Conservation (phyloP, 2,888 invertebrate genomes). For the Agriopis aurantiaria region DNA sequence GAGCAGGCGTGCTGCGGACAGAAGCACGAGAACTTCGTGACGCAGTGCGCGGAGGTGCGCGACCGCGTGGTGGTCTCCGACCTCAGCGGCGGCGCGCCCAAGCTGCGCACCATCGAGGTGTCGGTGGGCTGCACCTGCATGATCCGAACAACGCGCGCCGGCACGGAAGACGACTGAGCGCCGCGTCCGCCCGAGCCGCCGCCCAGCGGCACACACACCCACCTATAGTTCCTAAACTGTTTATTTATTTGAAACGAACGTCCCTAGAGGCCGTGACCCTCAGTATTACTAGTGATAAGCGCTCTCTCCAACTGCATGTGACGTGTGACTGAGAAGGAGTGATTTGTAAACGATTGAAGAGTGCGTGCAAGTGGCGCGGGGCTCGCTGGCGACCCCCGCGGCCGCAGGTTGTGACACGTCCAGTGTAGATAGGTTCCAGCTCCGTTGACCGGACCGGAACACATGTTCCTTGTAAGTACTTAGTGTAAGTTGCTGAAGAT, state of each 20-base stretch:
- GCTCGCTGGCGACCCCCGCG: constrained; percentile 35
- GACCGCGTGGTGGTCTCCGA: constrained; percentile 75
- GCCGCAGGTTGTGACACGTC: constrained; percentile 16
- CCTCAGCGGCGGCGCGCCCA: constrained; percentile 47
- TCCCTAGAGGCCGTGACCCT: constrained; percentile 21
- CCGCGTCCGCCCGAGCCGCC: constrained; percentile 41
- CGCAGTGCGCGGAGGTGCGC: constrained; percentile 75
- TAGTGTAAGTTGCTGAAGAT: constrained; percentile 8
- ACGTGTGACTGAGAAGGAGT: neutral
- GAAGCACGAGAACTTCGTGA: constrained; percentile 62
- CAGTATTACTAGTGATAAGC: constrained; percentile 28
- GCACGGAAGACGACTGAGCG: constrained; percentile 51
- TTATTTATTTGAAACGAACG: constrained; percentile 14
- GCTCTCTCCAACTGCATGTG: neutral
- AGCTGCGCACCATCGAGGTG: constrained; percentile 57
- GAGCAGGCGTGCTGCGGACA: constrained; percentile 74
- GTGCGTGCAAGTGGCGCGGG: constrained; percentile 16
- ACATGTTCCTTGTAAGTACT: constrained; percentile 33
- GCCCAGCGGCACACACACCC: constrained; percentile 19
- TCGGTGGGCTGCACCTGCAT: constrained; percentile 79
- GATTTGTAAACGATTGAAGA: constrained; percentile 36
- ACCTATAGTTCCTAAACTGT: constrained; percentile 39
- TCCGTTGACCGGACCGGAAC: constrained; percentile 26
- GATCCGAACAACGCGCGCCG: constrained; percentile 57
- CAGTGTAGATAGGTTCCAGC: constrained; percentile 24